Evolutionary conservation across 2,113 vertebrate genomes (phyloP), one percentile per base, ranked within the genome.

Genomic region (Corythornis madagascariensis): DNA sequence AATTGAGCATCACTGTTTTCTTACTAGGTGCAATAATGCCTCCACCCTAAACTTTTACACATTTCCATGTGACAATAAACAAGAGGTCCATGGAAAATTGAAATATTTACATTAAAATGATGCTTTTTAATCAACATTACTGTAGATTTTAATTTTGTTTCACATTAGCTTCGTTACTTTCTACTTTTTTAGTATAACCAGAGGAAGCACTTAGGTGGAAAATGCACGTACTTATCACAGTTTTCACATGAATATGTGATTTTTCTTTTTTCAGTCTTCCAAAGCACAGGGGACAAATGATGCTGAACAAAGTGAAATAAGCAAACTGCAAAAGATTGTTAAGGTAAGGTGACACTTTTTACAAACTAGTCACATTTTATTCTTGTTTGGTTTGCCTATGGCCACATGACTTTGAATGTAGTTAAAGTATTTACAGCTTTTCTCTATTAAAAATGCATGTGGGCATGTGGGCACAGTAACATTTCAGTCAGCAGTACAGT

Each of bases 291-390:
- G 98, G 94, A 59, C 93, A 69, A 95, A 96, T 29, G 98, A 95
- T 47, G 95, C 97, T 16, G 98, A 99, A 86, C 98, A 98, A 95
- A 98, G 94, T 70, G 99, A 99, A 90, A 97, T 98, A 86, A 97
- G 98, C 60, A 98, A 98, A 86, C 97, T 99, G 42, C 99, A 99
- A 92, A 98, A 98, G 96, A 97, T 96, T 72, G 98, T 99, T 73
- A 98, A 99, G 98, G 99, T 99, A 97, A 98, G 83, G 50, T 64
- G n/a, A 73, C 22, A 79, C 10, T 65, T 74, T 80, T 93, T 40
- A 40, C 72, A 86, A 53, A 31, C 7, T 45, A 16, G 4, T 55
- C 38, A 25, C 50, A 31, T 63, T 89, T 76, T 91, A 19, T 38
- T 75, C 40, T 73, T 88, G 20, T 22, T 69, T 15, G 7, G 18